Evolutionary conservation across 2,113 vertebrate genomes (phyloP), one percentile per base, ranked within the genome.

Genomic region (Microtus ochrogaster): DNA sequence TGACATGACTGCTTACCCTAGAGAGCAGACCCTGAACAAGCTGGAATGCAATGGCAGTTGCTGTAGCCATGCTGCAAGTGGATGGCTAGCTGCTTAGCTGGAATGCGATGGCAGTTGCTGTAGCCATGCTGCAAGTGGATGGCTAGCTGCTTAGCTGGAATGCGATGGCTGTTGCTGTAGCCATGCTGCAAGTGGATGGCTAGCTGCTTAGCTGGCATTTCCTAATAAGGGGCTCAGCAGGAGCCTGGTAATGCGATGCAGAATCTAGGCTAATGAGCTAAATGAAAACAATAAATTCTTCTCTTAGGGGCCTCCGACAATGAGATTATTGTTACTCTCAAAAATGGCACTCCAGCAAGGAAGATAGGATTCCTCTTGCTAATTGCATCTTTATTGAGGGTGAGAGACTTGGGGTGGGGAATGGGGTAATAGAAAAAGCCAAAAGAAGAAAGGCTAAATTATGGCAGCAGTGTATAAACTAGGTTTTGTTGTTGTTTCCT

Each of bases 201-300:
- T 92, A 92, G 92, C 44, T 92, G 91, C 93, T 94, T 0, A 11
- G 89, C 96, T 77, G 94, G 88, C 72, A 26, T 92, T 97, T 96
- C 65, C n/a, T 36, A 96, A 83, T 92, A 93, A 91, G 95, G 70
- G 87, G 82, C 96, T 55, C 97, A 96, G 97, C 65, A 95, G 96
- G 95, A 96, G 65, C 97, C 96, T 52, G 88, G 89, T 97, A 98
- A 98, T 96, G 94, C 97, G 96, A 98, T 97, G 97, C 95, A 96
- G 97, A 94, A 88, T 97, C 97, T 97, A 98, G 94, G 97, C 97
- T 98, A 98, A 98, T 97, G 96, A 98, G 96, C 95, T 98, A 92
- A 96, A 88, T 78, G 91, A 94, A 97, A 96, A 97, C 98, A 97
- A 96, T 97, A 97, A 94, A 97, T 98, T 96, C 96, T 93, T 91